Evolutionary conservation across 2,797 vertebrate genomes (phyloP).

Genomic region (Tinamus major): DNA sequence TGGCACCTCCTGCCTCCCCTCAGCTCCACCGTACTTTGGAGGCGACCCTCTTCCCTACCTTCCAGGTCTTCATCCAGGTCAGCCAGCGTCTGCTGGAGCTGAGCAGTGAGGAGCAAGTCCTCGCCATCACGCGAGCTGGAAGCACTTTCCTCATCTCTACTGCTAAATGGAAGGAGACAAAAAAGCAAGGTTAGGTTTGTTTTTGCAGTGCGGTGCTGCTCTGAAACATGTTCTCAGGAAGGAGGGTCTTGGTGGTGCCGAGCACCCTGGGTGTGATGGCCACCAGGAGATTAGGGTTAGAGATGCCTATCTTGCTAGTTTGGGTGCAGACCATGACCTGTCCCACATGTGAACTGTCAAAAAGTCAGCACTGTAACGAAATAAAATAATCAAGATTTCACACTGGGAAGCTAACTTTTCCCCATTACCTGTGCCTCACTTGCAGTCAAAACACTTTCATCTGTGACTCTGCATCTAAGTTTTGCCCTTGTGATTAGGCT

Average conservation of each 20-base stretch:
- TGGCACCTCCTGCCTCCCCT: neutral
- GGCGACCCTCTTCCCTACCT: constrained; percentile 73
- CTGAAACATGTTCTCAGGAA: neutral
- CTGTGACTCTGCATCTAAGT: neutral
- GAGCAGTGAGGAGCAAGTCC: constrained; percentile 73
- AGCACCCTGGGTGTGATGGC: too few species aligned
- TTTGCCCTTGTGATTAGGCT: neutral
- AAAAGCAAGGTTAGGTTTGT: neutral
- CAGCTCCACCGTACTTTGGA: neutral
- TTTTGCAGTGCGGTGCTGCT: neutral
- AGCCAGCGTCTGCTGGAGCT: constrained; percentile 81
- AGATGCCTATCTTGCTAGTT: too few species aligned
- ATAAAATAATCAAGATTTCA: neutral
- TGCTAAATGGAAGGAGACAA: constrained; percentile 15
- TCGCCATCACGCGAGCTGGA: constrained; percentile 52
- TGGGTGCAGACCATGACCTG: too few species aligned
- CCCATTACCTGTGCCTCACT: neutral
- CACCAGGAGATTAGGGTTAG: too few species aligned
- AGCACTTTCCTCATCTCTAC: constrained; percentile 26
- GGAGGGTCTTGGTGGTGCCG: too few species aligned
- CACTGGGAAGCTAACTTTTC: neutral
- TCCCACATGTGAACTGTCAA: too few species aligned
- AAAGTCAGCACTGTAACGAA: neutral
- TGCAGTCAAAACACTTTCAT: neutral
- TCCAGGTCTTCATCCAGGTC: constrained; percentile 84